Evolutionary conservation across 2,113 vertebrate species (phyloP), one percentile per base, ranked within the genome.

Genomic region (Percina caprodes): DNA sequence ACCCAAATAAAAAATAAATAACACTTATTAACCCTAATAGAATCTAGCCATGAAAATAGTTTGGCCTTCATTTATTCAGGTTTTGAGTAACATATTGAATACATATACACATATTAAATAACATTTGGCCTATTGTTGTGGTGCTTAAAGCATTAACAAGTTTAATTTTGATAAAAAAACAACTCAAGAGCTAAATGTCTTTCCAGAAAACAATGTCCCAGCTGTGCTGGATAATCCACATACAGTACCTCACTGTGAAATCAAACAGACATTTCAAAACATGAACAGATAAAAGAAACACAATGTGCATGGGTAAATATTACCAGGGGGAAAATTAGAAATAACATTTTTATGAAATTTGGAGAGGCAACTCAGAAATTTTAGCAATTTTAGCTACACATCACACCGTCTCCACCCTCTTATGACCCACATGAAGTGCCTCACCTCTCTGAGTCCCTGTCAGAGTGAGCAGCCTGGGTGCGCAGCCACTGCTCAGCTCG

Each of bases 371-470:
- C n/a, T 33, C 2, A 72, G 58, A 16, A 3, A 54, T n/a, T n/a
- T n/a, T n/a, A 13, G 4, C 11, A 33, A 39, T 11, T 24, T 67
- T 6, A 59, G 19, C 16, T n/a, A 16, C 8, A 54, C 5, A 13
- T 8, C 24, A 19, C 6, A 55, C 30, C 30, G 33, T 7, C 30
- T 4, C 59, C 24, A 46, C 10, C 62, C 46, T 5, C 10, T 42
- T 11, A 3, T 58, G 19, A 55, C 24, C 61, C 0, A 18, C 26
- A 24, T 14, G n/a, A 24, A 24, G 13, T 1, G 5, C 63, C 95
- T 96, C 94, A 98, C 97, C 96, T 92, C 89, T 93, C 93, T 0
- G 49, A 74, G 85, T 83, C 82, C 66, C 82, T 70, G 91, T 93
- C 93, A 86, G 87, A 84, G 86, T 92, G 80, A 68, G 84, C 89